These are phyloP conservation scores for Promerops cafer DNA, from an alignment of 2,113 vertebrate genomes.

Conservation along the genomic window DNA sequence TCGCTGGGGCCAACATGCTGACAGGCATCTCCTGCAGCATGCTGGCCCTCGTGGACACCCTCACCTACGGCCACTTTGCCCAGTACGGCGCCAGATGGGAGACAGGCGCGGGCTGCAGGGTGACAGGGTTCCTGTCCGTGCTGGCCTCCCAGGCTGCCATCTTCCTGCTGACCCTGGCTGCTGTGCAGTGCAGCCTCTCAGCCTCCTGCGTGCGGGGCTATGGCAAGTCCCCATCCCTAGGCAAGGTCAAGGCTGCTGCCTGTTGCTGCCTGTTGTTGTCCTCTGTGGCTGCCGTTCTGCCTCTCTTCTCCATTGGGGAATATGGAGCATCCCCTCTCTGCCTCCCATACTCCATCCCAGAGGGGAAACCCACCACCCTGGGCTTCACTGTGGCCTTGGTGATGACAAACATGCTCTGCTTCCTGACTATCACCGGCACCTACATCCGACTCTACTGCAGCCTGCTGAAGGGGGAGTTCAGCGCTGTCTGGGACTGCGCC, in stretches of 20 bases:
- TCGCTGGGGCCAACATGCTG: constrained; percentile 85
- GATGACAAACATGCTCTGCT: constrained; percentile 87
- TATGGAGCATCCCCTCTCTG: constrained; percentile 92
- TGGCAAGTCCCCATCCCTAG: constrained; percentile 76
- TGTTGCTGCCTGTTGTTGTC: constrained; percentile 83
- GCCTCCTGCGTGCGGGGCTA: constrained; percentile 78
- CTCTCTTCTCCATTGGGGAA: constrained; percentile 83
- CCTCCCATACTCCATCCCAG: constrained; percentile 81
- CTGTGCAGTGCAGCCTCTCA: constrained; percentile 84
- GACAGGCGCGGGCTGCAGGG: constrained; percentile 80
- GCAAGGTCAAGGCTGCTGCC: constrained; percentile 76
- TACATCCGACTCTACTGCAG: constrained; percentile 91
- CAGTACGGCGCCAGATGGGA: constrained; percentile 87
- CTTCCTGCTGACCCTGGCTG: constrained; percentile 85
- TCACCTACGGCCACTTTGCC: constrained; percentile 86
- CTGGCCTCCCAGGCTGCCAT: constrained; percentile 87
- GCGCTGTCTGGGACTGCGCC: constrained; percentile 87
- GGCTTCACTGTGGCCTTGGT: constrained; percentile 77
- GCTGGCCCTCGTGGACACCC: constrained; percentile 81
- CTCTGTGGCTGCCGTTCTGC: constrained; percentile 76
- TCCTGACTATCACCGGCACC: constrained; percentile 85
- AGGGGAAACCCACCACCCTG: constrained; percentile 72
- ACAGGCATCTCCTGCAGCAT: constrained; percentile 84
- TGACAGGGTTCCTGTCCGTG: constrained; percentile 87
- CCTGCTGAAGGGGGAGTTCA: constrained; percentile 82